These are phyloP conservation scores for Puma concolor DNA, from an alignment of 2,113 vertebrate species.

Conservation along the genomic window DNA sequence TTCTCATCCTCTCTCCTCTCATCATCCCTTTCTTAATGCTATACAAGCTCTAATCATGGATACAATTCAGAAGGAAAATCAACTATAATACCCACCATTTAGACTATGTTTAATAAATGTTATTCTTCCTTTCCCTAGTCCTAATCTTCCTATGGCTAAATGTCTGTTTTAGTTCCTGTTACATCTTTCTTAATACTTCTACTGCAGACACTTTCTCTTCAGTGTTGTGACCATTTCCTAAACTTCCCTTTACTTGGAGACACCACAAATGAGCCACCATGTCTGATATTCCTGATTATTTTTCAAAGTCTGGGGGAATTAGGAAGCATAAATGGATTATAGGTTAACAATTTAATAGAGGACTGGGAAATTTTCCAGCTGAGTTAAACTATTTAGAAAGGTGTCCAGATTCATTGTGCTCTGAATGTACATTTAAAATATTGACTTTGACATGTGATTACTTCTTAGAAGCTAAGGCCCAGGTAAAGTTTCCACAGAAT, in stretches of 20 bases:
- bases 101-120: background rate
- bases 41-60: background rate
- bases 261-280: background rate
- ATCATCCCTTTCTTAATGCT: background rate
- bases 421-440: slow-evolving; percentile 36
- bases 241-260: background rate
- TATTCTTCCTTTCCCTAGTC: background rate
- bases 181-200: slow-evolving; percentile 10
- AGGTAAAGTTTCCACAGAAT: background rate
- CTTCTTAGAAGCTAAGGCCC: background rate
- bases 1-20: background rate
- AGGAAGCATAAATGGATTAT: background rate
- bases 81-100: background rate
- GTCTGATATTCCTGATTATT: background rate
- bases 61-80: background rate
- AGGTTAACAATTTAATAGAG: background rate
- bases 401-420: background rate
- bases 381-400: slow-evolving; percentile 23
- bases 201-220: background rate
- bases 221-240: slow-evolving; percentile 11
- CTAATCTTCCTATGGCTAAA: background rate
- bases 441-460: background rate
- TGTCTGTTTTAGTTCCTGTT: background rate
- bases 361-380: background rate
- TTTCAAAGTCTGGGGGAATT: background rate